Evolutionary conservation across 2,888 invertebrate species (phyloP).

Genomic region (Byasa hedistus): DNA sequence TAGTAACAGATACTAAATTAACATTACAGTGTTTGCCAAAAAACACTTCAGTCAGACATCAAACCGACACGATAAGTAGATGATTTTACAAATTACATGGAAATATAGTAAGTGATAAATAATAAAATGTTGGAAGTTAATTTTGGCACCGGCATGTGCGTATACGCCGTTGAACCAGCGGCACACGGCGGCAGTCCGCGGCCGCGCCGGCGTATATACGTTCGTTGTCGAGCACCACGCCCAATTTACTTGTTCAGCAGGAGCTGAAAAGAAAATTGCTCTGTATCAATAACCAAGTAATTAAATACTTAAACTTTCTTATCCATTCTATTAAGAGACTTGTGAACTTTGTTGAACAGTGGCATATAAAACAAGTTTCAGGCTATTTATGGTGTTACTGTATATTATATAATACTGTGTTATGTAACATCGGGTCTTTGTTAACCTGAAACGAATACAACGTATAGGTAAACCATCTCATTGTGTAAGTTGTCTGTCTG

Average conservation of each 20-base stretch:
- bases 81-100: slow-evolving; percentile 59
- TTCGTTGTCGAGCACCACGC: slow-evolving; percentile 29
- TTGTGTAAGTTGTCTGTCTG: background rate
- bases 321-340: background rate
- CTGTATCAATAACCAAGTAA: slow-evolving; percentile 14
- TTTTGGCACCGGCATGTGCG: slow-evolving; percentile 41
- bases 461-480: background rate
- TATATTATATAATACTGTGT: slow-evolving; percentile 5
- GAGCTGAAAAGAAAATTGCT: slow-evolving; percentile 18
- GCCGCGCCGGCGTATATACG: slow-evolving; percentile 40
- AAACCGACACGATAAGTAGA: slow-evolving; percentile 43
- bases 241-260: slow-evolving; percentile 34
- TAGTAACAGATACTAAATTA: slow-evolving; percentile 41
- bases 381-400: background rate
- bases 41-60: slow-evolving; percentile 48
- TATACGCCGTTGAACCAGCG: slow-evolving; percentile 36
- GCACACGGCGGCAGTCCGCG: slow-evolving; percentile 49
- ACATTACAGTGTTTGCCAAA: slow-evolving; percentile 54
- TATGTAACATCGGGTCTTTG: background rate
- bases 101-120: slow-evolving; percentile 65
- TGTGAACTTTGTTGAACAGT: slow-evolving; percentile 7
- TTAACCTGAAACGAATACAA: background rate
- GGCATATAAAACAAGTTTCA: background rate
- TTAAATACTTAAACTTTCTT: slow-evolving; percentile 1
- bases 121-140: slow-evolving; percentile 59